phyloP scores from a whole-genome alignment of 2,888 invertebrate species.

The Hipparchia semele region DNA sequence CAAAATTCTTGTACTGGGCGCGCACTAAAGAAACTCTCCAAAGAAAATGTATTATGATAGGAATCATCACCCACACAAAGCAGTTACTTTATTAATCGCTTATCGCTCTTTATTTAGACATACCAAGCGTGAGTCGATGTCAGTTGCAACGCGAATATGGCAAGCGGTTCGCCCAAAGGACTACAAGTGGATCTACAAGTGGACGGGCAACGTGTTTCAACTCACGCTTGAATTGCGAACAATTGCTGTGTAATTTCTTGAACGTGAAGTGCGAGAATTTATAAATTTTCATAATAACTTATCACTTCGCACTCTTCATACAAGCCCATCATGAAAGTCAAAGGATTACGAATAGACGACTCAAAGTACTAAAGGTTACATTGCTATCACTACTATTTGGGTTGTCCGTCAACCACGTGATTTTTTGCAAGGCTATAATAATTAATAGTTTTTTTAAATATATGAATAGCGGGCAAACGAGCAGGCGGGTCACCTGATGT shows the following conservation, averaged over 20 bases:
- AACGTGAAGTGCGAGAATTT: neutral
- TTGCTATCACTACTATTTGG: too few species aligned
- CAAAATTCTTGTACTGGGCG: too few species aligned
- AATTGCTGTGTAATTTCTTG: conserved; percentile 4
- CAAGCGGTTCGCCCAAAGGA: conserved; percentile 10
- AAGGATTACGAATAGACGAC: too few species aligned
- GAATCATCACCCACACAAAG: too few species aligned
- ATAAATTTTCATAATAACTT: conserved; percentile 7
- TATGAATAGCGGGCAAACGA: too few species aligned
- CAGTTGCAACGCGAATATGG: conserved; percentile 9
- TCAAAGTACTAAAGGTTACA: too few species aligned
- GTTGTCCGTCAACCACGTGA: too few species aligned
- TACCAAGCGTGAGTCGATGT: conserved; percentile 1
- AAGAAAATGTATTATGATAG: too few species aligned
- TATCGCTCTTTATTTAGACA: conserved; percentile 10
- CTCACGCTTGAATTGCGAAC: conserved; percentile 9
- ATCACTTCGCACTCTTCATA: neutral
- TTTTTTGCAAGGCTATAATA: too few species aligned
- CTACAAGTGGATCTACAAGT: neutral
- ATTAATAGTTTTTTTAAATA: too few species aligned
- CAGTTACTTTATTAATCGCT: neutral
- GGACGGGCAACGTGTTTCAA: conserved; percentile 9
- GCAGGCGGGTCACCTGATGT: too few species aligned
- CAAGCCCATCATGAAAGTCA: neutral
- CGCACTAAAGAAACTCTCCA: too few species aligned